Percentiles rank a stretch among this genome's conserved stretches.
Conservation (phyloP, 2,797 vertebrate genomes). For the Leptoclinus maculatus region DNA sequence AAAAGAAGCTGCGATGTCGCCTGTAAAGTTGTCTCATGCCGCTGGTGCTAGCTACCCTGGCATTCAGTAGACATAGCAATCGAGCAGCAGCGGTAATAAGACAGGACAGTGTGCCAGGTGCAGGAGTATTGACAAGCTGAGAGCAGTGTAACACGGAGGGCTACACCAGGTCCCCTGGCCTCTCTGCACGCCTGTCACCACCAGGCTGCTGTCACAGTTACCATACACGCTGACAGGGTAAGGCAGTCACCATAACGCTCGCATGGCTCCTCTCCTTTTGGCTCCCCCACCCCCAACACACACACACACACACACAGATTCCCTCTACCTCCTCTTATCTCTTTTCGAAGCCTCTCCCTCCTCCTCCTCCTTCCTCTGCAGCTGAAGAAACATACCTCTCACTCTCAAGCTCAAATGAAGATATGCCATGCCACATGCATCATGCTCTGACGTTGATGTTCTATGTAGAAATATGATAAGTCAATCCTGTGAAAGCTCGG, state of each 20-base stretch:
- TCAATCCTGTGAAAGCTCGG: slow-evolving; percentile 67
- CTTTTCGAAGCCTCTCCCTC: slow-evolving; percentile 35
- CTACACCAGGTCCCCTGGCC: slow-evolving; percentile 80
- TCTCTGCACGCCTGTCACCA: slow-evolving; percentile 79
- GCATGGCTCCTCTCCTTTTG: slow-evolving; percentile 68
- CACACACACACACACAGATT: slow-evolving; percentile 21
- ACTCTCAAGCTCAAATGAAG: slow-evolving; percentile 70
- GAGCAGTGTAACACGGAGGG: slow-evolving; percentile 74
- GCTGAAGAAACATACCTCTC: slow-evolving; percentile 68
- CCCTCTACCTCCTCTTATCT: background rate
- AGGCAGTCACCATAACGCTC: slow-evolving; percentile 76
- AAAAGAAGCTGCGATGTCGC: slow-evolving; percentile 50
- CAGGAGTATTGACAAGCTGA: slow-evolving; percentile 73
- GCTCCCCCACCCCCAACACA: slow-evolving; percentile 57
- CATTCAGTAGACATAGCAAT: slow-evolving; percentile 64
- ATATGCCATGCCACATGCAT: slow-evolving; percentile 64
- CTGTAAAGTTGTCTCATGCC: slow-evolving; percentile 56
- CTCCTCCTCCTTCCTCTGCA: slow-evolving; percentile 45
- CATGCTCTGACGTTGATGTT: slow-evolving; percentile 68
- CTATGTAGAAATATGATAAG: slow-evolving; percentile 77
- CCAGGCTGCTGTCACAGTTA: slow-evolving; percentile 75
- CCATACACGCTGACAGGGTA: slow-evolving; percentile 73
- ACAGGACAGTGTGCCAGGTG: slow-evolving; percentile 81
- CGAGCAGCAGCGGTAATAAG: slow-evolving; percentile 69
- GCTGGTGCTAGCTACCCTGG: slow-evolving; percentile 45